A percentile compares a stretch with the other conserved stretches of the same genome.
These are phyloP conservation scores for Drosophila tristis DNA, from an alignment of 1,140 invertebrate genomes.

Conservation along the genomic window DNA sequence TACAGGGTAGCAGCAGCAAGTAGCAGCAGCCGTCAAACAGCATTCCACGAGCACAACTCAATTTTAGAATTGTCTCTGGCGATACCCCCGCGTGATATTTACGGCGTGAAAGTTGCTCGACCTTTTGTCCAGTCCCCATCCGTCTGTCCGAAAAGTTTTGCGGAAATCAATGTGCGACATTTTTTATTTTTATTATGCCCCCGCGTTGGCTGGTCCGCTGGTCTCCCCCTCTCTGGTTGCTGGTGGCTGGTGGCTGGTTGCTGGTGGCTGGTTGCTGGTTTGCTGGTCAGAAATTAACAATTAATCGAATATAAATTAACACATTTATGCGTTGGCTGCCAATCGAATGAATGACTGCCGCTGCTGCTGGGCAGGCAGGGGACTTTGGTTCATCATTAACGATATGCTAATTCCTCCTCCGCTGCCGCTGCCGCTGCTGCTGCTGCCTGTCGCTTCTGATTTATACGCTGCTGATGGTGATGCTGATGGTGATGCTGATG, in stretches of 20 bases:
- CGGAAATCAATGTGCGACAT: conserved; percentile 67
- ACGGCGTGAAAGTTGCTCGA: conserved; percentile 57
- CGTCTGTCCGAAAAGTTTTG: conserved; percentile 35
- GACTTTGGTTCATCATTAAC: conserved; percentile 28
- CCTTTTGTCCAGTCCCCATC: conserved; percentile 26
- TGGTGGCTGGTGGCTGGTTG: too few species aligned
- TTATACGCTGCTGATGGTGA: conserved; percentile 11
- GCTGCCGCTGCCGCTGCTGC: too few species aligned
- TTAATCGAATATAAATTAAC: conserved; percentile 75
- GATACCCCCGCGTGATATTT: conserved; percentile 4
- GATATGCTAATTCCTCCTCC: conserved; percentile 37
- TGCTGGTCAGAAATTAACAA: conserved; percentile 56
- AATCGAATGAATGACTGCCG: conserved; percentile 6
- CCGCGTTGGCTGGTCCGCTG: background rate
- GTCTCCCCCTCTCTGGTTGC: conserved; percentile 20
- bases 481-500: too few species aligned
- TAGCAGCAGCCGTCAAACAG: background rate
- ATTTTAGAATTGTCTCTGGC: conserved; percentile 54
- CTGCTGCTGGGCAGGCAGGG: background rate
- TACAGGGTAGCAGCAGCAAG: background rate
- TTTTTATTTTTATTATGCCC: conserved; percentile 35
- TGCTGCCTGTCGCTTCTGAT: conserved; percentile 31
- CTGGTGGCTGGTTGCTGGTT: background rate
- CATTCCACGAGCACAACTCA: conserved; percentile 29
- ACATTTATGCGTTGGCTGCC: conserved; percentile 34